These are phyloP conservation scores for Tolmerus cingulatus DNA, from an alignment of 2,888 invertebrate genomes.

Conservation along the genomic window DNA sequence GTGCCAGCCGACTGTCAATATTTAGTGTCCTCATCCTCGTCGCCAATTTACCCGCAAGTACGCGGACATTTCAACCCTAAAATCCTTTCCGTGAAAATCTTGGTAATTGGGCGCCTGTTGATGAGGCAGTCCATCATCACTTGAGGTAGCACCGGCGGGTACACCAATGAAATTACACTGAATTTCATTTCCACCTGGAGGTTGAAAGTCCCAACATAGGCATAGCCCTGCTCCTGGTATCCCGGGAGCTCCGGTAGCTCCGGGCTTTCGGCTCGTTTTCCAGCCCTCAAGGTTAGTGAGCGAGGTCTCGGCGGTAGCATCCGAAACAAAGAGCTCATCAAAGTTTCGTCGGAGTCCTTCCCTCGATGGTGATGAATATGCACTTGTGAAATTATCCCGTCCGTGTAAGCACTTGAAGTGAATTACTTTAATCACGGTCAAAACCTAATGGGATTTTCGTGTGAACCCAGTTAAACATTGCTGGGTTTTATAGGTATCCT, in stretches of 20 bases:
- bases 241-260: neutral
- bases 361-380: neutral
- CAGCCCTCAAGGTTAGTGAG: neutral
- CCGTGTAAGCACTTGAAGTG: slow-evolving; percentile 1
- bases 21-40: neutral
- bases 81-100: neutral
- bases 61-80: neutral
- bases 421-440: slow-evolving; percentile 15
- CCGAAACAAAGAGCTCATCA: neutral
- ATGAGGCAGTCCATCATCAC: slow-evolving; percentile 1
- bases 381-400: neutral
- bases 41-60: neutral
- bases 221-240: neutral
- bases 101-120: slow-evolving; percentile 13
- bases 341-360: neutral
- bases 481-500: neutral
- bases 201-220: neutral
- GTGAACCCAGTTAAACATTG: slow-evolving; percentile 21
- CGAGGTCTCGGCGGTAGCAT: neutral
- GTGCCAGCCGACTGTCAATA: neutral
- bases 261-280: neutral
- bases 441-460: slow-evolving; percentile 30
- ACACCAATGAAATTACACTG: neutral
- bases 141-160: neutral
- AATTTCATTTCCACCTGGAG: neutral